phyloP scores from a whole-genome alignment of 2,113 vertebrate species.

The Phrynosoma platyrhinos region DNA sequence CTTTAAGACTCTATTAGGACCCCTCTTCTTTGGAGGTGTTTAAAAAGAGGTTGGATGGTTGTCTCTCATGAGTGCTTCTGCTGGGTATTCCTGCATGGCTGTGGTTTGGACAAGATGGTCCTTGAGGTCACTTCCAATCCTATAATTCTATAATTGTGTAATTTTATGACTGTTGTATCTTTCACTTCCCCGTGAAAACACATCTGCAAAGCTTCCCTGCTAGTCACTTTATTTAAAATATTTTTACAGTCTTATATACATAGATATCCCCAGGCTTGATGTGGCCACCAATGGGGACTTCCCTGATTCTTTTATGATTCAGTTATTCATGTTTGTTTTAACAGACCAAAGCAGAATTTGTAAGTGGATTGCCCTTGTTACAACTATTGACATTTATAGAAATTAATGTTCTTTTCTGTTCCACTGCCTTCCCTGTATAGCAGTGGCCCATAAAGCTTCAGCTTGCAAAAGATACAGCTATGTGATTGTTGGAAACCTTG shows the following conservation, averaged over 20 bases:
- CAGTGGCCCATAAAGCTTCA: neutral
- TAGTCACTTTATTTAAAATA: neutral
- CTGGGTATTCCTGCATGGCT: too few relatives aligned
- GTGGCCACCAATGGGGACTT: neutral
- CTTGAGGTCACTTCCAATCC: too few relatives aligned
- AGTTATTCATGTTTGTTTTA: neutral
- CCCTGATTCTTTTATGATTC: neutral
- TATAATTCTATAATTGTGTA: too few relatives aligned
- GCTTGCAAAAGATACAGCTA: accelerated
- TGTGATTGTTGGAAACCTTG: accelerated
- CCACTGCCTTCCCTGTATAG: neutral
- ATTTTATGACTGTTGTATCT: neutral
- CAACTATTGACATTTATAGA: neutral
- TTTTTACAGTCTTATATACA: neutral
- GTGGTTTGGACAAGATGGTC: too few relatives aligned
- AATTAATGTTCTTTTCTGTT: conserved; percentile 7
- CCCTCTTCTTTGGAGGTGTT: too few relatives aligned
- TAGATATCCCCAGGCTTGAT: neutral
- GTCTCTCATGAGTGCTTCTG: too few relatives aligned
- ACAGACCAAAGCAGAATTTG: neutral
- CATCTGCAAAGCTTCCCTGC: neutral
- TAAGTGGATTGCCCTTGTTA: neutral
- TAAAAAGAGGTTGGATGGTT: too few relatives aligned
- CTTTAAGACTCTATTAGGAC: too few relatives aligned
- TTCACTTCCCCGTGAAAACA: neutral